Percentiles rank a stretch among this genome's conserved stretches.
These are phyloP conservation scores for Mastigias papua DNA, from an alignment of 30 jellyfish, hydroid and myxozoan species.

Conservation along the genomic window DNA sequence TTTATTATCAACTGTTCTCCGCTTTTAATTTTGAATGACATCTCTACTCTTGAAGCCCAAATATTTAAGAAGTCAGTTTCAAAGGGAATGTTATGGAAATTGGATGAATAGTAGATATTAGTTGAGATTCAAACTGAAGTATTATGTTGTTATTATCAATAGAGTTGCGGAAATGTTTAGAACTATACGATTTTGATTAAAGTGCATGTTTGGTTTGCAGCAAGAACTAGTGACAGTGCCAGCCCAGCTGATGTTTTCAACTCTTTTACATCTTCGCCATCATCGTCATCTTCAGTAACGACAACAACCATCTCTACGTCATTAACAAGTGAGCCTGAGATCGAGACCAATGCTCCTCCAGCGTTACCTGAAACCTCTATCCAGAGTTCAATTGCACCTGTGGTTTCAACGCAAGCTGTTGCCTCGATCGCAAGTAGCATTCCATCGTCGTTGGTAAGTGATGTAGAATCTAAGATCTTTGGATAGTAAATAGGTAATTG, in stretches of 20 bases:
- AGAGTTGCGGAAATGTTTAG: too few species aligned
- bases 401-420: constrained; percentile 20
- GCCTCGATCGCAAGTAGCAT: constrained; percentile 55
- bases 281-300: constrained; percentile 39
- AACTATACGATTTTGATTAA: too few species aligned
- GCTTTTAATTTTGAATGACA: too few species aligned
- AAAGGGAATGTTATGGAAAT: too few species aligned
- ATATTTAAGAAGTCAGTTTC: too few species aligned
- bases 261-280: constrained; percentile 21
- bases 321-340: constrained; percentile 42
- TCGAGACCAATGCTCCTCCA: constrained; percentile 37
- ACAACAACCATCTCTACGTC: neutral
- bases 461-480: too few species aligned
- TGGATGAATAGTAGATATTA: too few species aligned
- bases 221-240: neutral
- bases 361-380: constrained; percentile 36
- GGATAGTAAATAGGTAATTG: too few species aligned
- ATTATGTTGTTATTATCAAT: too few species aligned
- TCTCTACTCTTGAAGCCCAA: too few species aligned
- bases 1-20: too few species aligned
- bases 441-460: constrained; percentile 42
- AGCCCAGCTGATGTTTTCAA: constrained; percentile 41
- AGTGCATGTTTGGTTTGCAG: neutral
- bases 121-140: too few species aligned
- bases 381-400: constrained; percentile 38